Evolutionary conservation across 2,888 invertebrate genomes (phyloP), one percentile per base, ranked within the genome.

Genomic region (Dynastes tityus): DNA sequence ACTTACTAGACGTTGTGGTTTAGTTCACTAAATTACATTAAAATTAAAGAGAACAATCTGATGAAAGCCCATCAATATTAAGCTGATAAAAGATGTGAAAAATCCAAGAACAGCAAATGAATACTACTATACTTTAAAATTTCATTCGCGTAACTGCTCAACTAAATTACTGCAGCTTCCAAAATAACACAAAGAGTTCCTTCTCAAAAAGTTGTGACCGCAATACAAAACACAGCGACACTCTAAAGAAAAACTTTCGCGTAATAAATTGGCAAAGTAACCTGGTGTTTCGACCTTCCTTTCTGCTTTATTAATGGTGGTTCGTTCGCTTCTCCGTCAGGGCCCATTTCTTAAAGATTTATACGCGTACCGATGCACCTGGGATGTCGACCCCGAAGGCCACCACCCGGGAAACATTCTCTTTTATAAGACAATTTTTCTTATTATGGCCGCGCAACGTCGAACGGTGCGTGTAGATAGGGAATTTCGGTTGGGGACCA

Each of bases 331-430:
- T 29, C 78, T 78, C 79, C 81, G 78, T 53, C 13, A 76, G 80
- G 81, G 73, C 76, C 79, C 80, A 80, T 80, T 80, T 78, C 78
- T 75, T 55, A 45, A 64, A 77, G 81, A 80, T 81, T 81, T 81
- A 81, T 80, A 67, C 78, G 51, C 58, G 58, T 16, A 74, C 78
- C 73, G 70, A 76, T 77, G 76, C 81, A 81, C 81, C 81, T 81
- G 80, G 80, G 79, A 80, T 78, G 74, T 74, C 45, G 45, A 65
- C 67, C 58, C 67, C 55, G 67, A 58, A 64, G 45, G 40, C 58
- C 55, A 64, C 68, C 68, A 27, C 77, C 13, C 2, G 74, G 78
- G 78, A 61, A 73, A 67, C 78, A 75, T 78, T 78, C 67, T 40
- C 71, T 63, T 78, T 78, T 78, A 78, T 78, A 74, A 67, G 78